phyloP scores from a whole-genome alignment of 2,113 vertebrate genomes.

The Pyrgilauda ruficollis region DNA sequence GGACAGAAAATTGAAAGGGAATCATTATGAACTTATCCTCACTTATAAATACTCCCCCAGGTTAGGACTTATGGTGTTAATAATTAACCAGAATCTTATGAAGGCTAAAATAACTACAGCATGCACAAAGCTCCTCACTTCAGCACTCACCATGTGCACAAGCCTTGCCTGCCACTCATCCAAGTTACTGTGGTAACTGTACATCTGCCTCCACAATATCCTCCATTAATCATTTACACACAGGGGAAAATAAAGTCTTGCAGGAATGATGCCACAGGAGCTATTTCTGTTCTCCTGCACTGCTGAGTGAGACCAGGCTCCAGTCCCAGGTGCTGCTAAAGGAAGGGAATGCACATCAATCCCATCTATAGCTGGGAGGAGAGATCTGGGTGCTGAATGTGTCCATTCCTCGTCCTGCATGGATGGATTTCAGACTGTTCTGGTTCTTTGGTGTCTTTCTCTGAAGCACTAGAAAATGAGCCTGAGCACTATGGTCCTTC shows the following conservation, averaged over 20 bases:
- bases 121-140: neutral
- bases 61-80: conserved; percentile 24
- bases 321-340: neutral
- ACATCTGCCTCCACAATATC: conserved; percentile 52
- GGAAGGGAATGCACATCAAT: neutral
- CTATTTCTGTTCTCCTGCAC: neutral
- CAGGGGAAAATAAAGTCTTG: neutral
- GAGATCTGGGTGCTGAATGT: neutral
- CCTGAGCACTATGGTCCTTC: neutral
- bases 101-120: conserved; percentile 26
- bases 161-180: neutral
- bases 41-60: neutral
- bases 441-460: neutral
- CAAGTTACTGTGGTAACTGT: conserved; percentile 56
- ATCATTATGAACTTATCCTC: conserved; percentile 3
- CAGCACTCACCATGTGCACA: conserved; percentile 31
- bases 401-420: neutral
- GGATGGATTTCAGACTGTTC: neutral
- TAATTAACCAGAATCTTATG: conserved; percentile 47
- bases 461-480: neutral
- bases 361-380: neutral
- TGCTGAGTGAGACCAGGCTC: neutral
- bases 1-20: neutral
- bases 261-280: neutral
- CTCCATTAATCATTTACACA: conserved; percentile 62